phyloP scores from a whole-genome alignment of 2,113 vertebrate species.

The Ranitomeya imitator region DNA sequence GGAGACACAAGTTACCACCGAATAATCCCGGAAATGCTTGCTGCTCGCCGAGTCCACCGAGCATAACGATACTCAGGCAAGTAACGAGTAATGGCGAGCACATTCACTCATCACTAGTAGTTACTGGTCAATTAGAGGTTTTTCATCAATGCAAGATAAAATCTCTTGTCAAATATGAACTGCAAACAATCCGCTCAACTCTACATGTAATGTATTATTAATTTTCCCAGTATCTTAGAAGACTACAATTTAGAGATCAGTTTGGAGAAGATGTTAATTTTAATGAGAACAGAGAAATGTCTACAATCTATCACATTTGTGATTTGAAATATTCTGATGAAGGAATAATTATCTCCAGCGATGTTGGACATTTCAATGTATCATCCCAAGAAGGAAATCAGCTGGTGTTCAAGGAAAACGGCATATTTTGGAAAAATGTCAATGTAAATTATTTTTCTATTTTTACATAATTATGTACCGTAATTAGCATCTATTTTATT shows the following conservation, averaged over 20 bases:
- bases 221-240: background rate
- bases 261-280: conserved; percentile 1
- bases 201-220: background rate
- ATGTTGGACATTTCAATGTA: background rate
- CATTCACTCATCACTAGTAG: too few relatives aligned
- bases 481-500: too few relatives aligned
- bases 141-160: too few relatives aligned
- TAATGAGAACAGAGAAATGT: conserved; percentile 28
- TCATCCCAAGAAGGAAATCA: background rate
- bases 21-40: too few relatives aligned
- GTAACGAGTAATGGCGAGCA: too few relatives aligned
- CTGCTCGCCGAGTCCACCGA: too few relatives aligned
- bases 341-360: background rate
- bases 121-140: too few relatives aligned
- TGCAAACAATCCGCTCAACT: too few relatives aligned
- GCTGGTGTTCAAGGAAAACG: background rate
- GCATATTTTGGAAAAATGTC: background rate
- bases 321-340: background rate
- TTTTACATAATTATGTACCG: too few relatives aligned
- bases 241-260: conserved; percentile 1
- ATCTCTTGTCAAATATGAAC: too few relatives aligned
- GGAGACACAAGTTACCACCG: too few relatives aligned
- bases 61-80: too few relatives aligned
- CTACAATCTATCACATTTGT: background rate
- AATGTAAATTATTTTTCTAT: background rate